These are phyloP conservation scores for Diphyllodes magnificus DNA, from an alignment of 2,113 vertebrate species.

Conservation along the genomic window DNA sequence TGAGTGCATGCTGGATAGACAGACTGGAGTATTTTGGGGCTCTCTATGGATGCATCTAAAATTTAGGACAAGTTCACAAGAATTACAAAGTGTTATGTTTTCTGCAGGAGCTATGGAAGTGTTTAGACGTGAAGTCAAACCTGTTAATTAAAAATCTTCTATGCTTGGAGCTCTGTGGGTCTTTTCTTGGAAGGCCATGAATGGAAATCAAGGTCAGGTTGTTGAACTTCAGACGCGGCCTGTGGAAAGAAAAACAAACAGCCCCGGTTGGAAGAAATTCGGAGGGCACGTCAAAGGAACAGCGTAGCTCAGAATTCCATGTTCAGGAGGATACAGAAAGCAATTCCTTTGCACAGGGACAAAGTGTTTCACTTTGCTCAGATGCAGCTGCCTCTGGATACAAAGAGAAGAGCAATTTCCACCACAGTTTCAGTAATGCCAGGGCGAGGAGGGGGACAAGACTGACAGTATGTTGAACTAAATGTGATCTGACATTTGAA, in stretches of 20 bases:
- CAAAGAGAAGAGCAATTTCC: background rate
- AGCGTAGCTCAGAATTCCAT: background rate
- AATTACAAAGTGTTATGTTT: background rate
- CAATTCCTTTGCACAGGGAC: background rate
- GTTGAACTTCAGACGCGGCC: constrained; percentile 89
- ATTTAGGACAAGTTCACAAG: background rate
- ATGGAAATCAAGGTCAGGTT: constrained; percentile 88
- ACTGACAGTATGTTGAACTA: constrained; percentile 49
- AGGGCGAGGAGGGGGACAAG: background rate
- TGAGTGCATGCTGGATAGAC: background rate
- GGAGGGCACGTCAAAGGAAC: background rate
- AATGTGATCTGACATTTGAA: constrained; percentile 70
- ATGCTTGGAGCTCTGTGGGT: constrained; percentile 25
- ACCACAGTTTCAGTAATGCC: background rate
- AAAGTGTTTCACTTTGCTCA: background rate
- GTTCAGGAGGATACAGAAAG: background rate
- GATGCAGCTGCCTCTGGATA: background rate
- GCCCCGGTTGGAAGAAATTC: background rate
- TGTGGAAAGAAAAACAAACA: constrained; percentile 57
- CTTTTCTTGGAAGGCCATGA: constrained; percentile 78
- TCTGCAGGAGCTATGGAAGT: background rate
- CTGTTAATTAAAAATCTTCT: constrained; percentile 84
- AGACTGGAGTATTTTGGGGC: background rate
- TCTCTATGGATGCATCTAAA: background rate
- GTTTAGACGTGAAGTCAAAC: constrained; percentile 65